These are phyloP conservation scores for Saxicola maurus DNA, from an alignment of 2,797 vertebrate species.

Conservation along the genomic window DNA sequence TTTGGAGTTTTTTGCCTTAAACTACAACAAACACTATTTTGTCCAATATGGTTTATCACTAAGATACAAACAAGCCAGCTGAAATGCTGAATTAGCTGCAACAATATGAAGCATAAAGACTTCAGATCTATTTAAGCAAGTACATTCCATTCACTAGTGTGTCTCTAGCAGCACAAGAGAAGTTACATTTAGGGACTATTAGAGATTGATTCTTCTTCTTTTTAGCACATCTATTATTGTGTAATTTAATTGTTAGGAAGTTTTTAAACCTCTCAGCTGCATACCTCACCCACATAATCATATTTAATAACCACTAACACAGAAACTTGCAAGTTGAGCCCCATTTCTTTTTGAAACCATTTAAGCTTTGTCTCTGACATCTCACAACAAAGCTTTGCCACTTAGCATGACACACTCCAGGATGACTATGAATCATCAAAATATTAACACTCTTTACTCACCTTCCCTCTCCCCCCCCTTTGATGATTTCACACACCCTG, in stretches of 20 bases:
- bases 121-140: background rate
- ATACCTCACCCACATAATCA: background rate
- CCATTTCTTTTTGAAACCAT: background rate
- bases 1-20: background rate
- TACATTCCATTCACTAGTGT: background rate
- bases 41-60: background rate
- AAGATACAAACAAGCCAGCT: background rate
- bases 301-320: background rate
- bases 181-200: background rate
- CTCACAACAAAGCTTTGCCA: background rate
- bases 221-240: background rate
- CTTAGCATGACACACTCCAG: background rate
- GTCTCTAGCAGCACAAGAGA: background rate
- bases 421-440: constrained; percentile 30
- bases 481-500: background rate
- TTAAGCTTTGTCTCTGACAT: background rate
- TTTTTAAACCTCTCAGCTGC: background rate
- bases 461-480: background rate
- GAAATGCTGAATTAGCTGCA: background rate
- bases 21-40: background rate
- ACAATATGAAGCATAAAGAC: background rate
- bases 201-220: background rate
- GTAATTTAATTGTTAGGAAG: background rate
- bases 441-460: background rate
- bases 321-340: background rate